Evolutionary conservation across 1,140 invertebrate species (phyloP), one percentile per base, ranked within the genome.

Genomic region (Trichonephila clavipes): DNA sequence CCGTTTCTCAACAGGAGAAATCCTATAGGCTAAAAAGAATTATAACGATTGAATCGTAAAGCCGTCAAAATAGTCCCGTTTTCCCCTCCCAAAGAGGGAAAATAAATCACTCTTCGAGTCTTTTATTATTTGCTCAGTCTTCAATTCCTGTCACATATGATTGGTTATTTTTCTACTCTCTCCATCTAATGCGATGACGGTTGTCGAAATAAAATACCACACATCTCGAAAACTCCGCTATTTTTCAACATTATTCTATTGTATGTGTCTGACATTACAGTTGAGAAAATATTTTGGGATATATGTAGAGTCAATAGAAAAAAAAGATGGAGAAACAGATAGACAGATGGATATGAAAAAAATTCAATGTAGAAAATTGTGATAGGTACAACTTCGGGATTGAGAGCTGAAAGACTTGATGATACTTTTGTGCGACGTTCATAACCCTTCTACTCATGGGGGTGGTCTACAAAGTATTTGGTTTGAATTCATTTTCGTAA

Each of bases 161-260:
- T 85, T 85, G 83, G 83, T 85, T 85, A 85, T 85, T 85, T 61
- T 61, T 85, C 83, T 85, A 19, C 51, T 24, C 28, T 34, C 44
- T 85, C 34, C 72, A 58, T 59, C 83, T n/a, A 24, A 85, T 85
- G 21, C 44, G 83, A 21, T 61, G 83, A 85, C 21, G n/a, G 21
- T 85, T 59, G 40, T 34, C 83, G 44, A 61, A 85, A 85, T 85
- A 58, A 61, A 85, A 85, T 59, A 85, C 83, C 44, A 10, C 51
- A 51, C 44, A 85, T 85, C 82, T n/a, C 10, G 58, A 61, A 61
- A 59, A 59, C 12, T 16, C 12, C 83, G 21, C 58, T 24, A 59
- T 85, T 85, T 85, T 85, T 85, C 83, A 85, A 58, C 58, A 85
- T 85, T 85, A 58, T 85, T 24, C 83, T 59, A 85, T 85, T 85